phyloP scores from a whole-genome alignment of 2,888 invertebrate species.

The Pollenia griseotomentosa region DNA sequence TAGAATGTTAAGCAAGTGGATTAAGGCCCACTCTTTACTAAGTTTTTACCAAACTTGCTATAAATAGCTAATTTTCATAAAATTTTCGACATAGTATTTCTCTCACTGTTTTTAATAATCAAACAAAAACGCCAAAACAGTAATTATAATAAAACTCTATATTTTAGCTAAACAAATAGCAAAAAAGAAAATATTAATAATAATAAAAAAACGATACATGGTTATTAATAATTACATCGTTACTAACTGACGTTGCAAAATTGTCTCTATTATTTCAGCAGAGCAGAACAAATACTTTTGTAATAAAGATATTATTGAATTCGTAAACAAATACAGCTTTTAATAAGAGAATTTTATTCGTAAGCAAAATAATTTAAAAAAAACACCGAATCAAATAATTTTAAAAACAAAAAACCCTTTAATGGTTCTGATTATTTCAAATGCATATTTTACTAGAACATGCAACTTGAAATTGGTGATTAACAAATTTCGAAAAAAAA shows the following conservation, averaged over 20 bases:
- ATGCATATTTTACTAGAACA: constrained; percentile 25
- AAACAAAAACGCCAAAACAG: constrained; percentile 25
- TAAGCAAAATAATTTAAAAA: constrained; percentile 9
- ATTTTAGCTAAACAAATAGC: constrained; percentile 16
- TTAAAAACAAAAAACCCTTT: constrained; percentile 30
- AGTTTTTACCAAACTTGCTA: too few relatives aligned
- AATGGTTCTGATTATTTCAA: not conserved
- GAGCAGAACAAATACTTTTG: constrained; percentile 44
- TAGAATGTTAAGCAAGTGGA: too few relatives aligned
- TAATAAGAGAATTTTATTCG: constrained; percentile 15
- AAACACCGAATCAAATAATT: not conserved
- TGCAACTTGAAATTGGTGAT: constrained; percentile 45
- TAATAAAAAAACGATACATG: constrained; percentile 27
- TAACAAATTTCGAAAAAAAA: constrained; percentile 11
- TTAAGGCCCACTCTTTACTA: too few relatives aligned
- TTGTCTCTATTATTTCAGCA: constrained; percentile 30
- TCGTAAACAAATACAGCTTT: constrained; percentile 20
- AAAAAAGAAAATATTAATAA: constrained; percentile 2
- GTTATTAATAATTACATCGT: constrained; percentile 68
- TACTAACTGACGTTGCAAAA: constrained; percentile 60
- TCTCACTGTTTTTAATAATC: not conserved
- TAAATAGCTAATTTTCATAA: not conserved
- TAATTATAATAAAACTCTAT: constrained; percentile 36
- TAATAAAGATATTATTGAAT: constrained; percentile 37
- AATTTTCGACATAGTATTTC: constrained; percentile 24